These are phyloP conservation scores for Alosa sapidissima DNA, from an alignment of 2,797 vertebrate species.

Conservation along the genomic window DNA sequence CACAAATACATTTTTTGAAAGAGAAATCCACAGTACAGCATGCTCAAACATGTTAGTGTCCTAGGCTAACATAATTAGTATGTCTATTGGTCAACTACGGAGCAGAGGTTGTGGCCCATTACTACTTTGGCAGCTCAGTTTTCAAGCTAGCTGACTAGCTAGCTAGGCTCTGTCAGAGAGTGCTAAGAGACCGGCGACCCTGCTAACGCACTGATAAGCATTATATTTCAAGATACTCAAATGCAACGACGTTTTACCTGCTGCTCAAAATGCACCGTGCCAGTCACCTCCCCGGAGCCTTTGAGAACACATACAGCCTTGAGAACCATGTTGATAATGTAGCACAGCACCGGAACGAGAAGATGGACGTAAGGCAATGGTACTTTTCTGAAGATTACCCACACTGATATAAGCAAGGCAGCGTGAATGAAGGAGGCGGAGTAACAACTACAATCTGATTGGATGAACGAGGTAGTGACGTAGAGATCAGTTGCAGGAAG, in stretches of 20 bases:
- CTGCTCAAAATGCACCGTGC: constrained; percentile 73
- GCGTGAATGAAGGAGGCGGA: not conserved
- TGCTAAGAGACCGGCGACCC: not conserved
- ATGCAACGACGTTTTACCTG: constrained; percentile 59
- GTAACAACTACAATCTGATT: not conserved
- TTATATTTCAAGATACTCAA: not conserved
- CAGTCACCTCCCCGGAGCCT: constrained; percentile 67
- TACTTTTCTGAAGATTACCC: not conserved
- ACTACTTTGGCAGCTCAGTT: not conserved
- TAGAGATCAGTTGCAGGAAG: not conserved
- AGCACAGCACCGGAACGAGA: not conserved
- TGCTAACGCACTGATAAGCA: not conserved
- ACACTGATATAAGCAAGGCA: not conserved
- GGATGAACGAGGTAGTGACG: not conserved
- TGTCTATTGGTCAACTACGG: not conserved
- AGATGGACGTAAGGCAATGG: not conserved
- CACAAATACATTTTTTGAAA: not conserved
- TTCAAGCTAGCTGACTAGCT: not conserved
- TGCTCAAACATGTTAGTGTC: not conserved
- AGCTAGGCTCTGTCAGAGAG: not conserved
- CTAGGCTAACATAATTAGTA: too few species aligned
- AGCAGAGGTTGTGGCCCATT: not conserved
- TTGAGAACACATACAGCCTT: constrained; percentile 79
- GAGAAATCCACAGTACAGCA: not conserved
- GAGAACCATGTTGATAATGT: constrained; percentile 55